phyloP scores from a whole-genome alignment of 2,113 vertebrate species.

The Arvicanthis niloticus region DNA sequence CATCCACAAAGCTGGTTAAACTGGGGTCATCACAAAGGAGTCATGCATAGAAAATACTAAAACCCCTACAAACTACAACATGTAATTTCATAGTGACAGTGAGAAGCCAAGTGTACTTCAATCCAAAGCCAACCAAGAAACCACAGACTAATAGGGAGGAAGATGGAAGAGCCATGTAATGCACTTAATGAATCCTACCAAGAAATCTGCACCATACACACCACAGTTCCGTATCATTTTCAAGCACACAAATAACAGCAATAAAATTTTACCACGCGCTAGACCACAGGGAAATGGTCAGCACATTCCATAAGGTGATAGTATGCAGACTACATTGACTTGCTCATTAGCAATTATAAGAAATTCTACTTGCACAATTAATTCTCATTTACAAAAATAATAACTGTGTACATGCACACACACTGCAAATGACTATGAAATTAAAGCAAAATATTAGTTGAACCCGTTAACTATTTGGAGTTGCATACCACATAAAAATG shows the following conservation, averaged over 20 bases:
- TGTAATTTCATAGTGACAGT: background rate
- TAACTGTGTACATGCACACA: background rate
- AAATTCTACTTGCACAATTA: background rate
- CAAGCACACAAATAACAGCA: slow-evolving; percentile 10
- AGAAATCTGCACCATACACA: background rate
- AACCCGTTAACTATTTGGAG: background rate
- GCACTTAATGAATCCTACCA: background rate
- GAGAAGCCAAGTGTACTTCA: background rate
- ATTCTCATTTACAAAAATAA: background rate
- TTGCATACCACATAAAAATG: background rate
- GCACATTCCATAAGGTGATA: slow-evolving; percentile 75
- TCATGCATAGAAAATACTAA: background rate
- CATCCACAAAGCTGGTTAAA: background rate
- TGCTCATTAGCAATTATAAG: background rate
- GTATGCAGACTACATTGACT: background rate
- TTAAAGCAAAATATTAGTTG: background rate
- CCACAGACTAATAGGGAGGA: background rate
- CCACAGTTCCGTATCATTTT: slow-evolving; percentile 26
- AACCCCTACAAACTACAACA: background rate
- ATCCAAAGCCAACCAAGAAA: slow-evolving; percentile 22
- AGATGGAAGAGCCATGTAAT: background rate
- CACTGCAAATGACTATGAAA: slow-evolving; percentile 25
- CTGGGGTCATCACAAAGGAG: background rate
- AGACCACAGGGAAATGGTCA: slow-evolving; percentile 68
- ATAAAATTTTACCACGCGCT: slow-evolving; percentile 35